Evolutionary conservation across 2,797 vertebrate genomes (phyloP), one percentile per base, ranked within the genome.

Genomic region (Sardinella longiceps): DNA sequence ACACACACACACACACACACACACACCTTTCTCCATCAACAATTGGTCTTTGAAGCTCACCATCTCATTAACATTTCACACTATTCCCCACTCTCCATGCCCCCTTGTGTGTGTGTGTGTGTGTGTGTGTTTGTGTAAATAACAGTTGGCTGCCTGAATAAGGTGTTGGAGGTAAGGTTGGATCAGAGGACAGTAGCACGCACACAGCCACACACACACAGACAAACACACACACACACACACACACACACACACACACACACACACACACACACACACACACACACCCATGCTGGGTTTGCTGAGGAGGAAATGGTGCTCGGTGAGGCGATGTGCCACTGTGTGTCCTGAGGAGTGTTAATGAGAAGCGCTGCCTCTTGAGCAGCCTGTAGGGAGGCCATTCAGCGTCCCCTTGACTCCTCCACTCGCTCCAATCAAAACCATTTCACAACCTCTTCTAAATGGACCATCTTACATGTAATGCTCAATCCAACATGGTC

Each of bases 261-360:
- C 56, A n/a, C 56, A n/a, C 23, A 25, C 56, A 60, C 56, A 63
- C 58, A 63, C 25, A 63, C 25, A 63, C 85, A 70, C 58, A 50
- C 48, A 77, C 50, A 81, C 81, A 80, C 87, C 88, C 84, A 89
- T 89, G 87, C 87, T 84, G 14, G 58, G n/a, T 82, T 63, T 53
- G 50, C 82, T 85, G 83, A 81, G 86, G 80, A 86, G 87, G 86
- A 88, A 89, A 88, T 84, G 56, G 81, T 86, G 87, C 84, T 88
- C 39, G 80, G 43, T 58, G 51, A 81, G 80, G 83, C 28, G 45
- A 86, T 84, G 56, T 48, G 33, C 56, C 53, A 56, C 53, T 56
- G 53, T 56, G 53, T 66, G 58, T 39, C 66, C 60, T 81, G 81
- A 48, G 12, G 46, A 58, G 56, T 87, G 83, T 81, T 87, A 85